Evolutionary conservation across 2,113 vertebrate genomes (phyloP), one percentile per base, ranked within the genome.

Genomic region (Delphinapterus leucas): DNA sequence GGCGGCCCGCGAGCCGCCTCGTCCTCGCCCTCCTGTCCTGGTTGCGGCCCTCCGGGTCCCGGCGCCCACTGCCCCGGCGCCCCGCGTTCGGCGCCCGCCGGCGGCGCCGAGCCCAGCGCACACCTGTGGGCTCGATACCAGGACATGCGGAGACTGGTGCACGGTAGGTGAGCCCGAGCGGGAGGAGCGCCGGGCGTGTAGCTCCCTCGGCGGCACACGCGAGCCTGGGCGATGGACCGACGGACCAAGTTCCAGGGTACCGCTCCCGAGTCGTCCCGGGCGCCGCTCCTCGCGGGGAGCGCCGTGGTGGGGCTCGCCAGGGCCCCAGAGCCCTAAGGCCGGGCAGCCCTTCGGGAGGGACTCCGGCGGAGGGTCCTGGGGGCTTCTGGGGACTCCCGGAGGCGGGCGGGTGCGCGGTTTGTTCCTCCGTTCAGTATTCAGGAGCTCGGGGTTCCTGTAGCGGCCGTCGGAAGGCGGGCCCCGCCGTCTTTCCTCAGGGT

Each of bases 141-240:
- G 92, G 99, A 99, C 97, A 99, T 99, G 98, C 98, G 99, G 68
- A 98, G 98, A 96, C 98, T 99, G 97, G 99, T 99, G 44, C 98
- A 99, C n/a, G 99, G 99, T 99, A 98, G 98, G 98, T 97, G 98
- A 95, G 79, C 73, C 73, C 8, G 70, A 17, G 89, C 11, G 92
- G 73, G 76, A 18, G 38, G 55, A 23, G 90, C 20, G 60, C 60
- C 5, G 58, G 84, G 77, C 44, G 79, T 73, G 88, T 15, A 55
- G 38, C 44, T 55, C 20, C 8, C 25, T 28, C n/a, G 63, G 93
- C 53, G 21, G 44, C 58, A 20, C 10, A 10, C 12, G 88, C 18
- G 67, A 3, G 25, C 18, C 41, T 1, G 6, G 25, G 18, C 18
- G 77, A 58, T 58, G 1, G 25, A 63, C 87, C 3, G 41, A 86